Conservation (phyloP, 2,888 invertebrate species). For the Nysson spinosus region DNA sequence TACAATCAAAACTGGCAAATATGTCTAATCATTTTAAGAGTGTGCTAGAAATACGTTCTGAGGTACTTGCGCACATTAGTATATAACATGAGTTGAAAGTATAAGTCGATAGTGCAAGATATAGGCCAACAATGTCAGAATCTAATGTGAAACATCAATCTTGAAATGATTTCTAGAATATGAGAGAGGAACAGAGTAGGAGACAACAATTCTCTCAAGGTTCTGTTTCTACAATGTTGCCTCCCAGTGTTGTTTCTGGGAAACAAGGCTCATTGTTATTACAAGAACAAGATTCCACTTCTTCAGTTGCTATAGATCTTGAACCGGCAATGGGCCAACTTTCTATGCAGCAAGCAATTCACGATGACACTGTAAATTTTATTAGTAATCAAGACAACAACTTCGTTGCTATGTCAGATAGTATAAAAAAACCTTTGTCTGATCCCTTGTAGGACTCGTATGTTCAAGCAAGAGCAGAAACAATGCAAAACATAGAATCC, state of each 20-base stretch:
- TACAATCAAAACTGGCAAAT: conserved; percentile 95
- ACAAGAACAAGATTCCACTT: conserved; percentile 71
- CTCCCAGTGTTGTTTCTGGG: conserved; percentile 81
- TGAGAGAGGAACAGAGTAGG: conserved; percentile 95
- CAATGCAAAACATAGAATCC: conserved; percentile 99
- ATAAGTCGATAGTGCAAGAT: too few species aligned
- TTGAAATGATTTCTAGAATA: conserved; percentile 82
- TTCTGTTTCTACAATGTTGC: conserved; percentile 81
- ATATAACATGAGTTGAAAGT: too few species aligned
- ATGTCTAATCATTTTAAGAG: conserved; percentile 99
- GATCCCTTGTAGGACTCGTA: conserved; percentile 83
- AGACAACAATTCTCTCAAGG: conserved; percentile 94
- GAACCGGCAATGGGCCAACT: conserved; percentile 80
- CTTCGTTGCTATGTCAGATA: not conserved
- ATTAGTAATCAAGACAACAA: not conserved
- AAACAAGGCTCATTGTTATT: conserved; percentile 75
- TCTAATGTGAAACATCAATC: too few species aligned
- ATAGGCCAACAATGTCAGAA: too few species aligned
- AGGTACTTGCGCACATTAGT: conserved; percentile 80
- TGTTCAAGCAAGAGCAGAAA: conserved; percentile 94
- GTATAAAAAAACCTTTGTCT: not conserved
- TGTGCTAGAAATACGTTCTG: conserved; percentile 97
- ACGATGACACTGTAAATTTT: conserved; percentile 71
- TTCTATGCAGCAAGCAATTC: conserved; percentile 74
- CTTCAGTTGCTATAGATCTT: conserved; percentile 89